Evolutionary conservation across 2,888 invertebrate species (phyloP), one percentile per base, ranked within the genome.

Genomic region (Anoncus sp.): DNA sequence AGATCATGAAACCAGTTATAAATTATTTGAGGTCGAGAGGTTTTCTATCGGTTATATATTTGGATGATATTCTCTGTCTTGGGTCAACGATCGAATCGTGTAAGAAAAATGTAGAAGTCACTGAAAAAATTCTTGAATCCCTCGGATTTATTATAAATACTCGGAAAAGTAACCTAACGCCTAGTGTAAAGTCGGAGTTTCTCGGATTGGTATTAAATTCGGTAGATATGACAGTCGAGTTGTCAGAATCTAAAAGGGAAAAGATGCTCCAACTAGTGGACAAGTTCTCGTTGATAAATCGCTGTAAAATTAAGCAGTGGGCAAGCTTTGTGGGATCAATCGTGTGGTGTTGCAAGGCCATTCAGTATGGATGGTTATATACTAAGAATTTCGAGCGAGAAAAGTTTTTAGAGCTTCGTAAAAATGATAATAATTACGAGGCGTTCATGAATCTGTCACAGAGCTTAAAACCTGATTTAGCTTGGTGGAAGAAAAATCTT

Each of bases 131-230:
- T 35, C 43, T 53, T n/a, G 38, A 65, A 35, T 38, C 65, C 2
- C 60, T 79, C 3, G 73, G 57, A 16, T 77, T 77, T 65, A 70
- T 74, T 18, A n/a, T 79, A 24, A 74, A 79, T 62, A n/a, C 18
- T 18, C 22, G 57, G 53, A 79, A 76, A 43, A 73, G 75, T 45
- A 16, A 22, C 43, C 45, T 73, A 20, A 7, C 20, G 14, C 71
- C 73, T 9, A 60, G 31, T 7, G 35, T 18, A 20, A 59, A 47
- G 18, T 72, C 72, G 18, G 35, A n/a, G 18, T 60, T 69, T 16
- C 38, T 72, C 0, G 73, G 73, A 10, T 65, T 72, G n/a, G 38
- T 20, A 66, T 79, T 20, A 59, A 79, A 40, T 67, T 62, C 10
- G n/a, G 53, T n/a, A 62, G 38, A 43, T 31, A 79, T 75, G 66